Conservation (phyloP, 2,797 vertebrate species). For the Crocodylus rhombifer region DNA sequence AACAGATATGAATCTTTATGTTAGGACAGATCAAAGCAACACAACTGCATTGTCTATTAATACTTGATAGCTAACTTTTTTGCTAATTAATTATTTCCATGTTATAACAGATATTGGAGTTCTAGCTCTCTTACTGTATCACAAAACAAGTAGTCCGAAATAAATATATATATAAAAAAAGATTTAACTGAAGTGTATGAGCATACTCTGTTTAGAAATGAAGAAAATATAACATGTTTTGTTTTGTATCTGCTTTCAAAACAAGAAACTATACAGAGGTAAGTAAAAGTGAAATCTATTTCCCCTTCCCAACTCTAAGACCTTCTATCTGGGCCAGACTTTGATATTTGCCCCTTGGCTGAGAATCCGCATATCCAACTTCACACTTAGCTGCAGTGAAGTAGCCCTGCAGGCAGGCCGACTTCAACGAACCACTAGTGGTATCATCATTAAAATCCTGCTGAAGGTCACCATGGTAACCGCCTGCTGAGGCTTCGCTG, state of each 20-base stretch:
- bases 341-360: slow-evolving; percentile 82
- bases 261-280: slow-evolving; percentile 48
- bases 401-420: slow-evolving; percentile 88
- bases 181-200: slow-evolving; percentile 16
- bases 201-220: slow-evolving; percentile 1
- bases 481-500: slow-evolving; percentile 90
- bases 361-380: slow-evolving; percentile 82
- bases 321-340: slow-evolving; percentile 82
- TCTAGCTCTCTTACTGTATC: background rate
- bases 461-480: slow-evolving; percentile 97
- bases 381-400: slow-evolving; percentile 88
- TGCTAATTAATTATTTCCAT: slow-evolving; percentile 6
- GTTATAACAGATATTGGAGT: background rate
- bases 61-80: background rate
- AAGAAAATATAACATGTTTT: background rate
- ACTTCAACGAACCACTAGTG: slow-evolving; percentile 86
- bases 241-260: slow-evolving; percentile 58
- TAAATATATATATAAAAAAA: background rate
- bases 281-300: slow-evolving; percentile 69
- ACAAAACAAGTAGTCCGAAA: background rate
- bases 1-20: background rate
- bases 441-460: slow-evolving; percentile 93
- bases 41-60: background rate
- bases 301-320: slow-evolving; percentile 77
- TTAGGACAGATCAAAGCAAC: slow-evolving; percentile 20